These are phyloP conservation scores for Oncopeltus fasciatus DNA, from an alignment of 1,140 invertebrate genomes.

Conservation along the genomic window DNA sequence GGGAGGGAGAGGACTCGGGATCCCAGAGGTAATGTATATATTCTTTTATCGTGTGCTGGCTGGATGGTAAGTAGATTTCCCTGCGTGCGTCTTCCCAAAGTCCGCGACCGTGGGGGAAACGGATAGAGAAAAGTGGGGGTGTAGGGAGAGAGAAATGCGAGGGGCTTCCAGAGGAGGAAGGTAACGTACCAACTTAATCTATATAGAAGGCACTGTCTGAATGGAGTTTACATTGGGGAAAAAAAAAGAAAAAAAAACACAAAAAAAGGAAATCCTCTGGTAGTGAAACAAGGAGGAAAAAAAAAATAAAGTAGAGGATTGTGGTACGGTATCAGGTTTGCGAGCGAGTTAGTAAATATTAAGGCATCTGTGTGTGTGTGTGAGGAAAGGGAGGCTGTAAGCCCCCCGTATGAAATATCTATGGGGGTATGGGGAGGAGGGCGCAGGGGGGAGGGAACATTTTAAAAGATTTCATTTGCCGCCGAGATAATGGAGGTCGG, in stretches of 20 bases:
- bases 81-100: neutral
- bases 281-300: neutral
- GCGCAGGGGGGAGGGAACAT: neutral
- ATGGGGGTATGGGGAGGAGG: neutral
- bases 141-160: neutral
- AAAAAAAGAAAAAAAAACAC: neutral
- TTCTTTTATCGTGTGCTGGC: neutral
- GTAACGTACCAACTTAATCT: neutral
- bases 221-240: slow-evolving; percentile 4
- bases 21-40: neutral
- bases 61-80: slow-evolving; percentile 1
- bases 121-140: neutral
- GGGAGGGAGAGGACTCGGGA: neutral
- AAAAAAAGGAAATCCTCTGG: no score
- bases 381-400: neutral
- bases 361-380: neutral
- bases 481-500: slow-evolving; percentile 1
- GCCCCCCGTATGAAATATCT: slow-evolving; percentile 3
- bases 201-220: neutral
- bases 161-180: neutral
- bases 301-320: slow-evolving; percentile 2
- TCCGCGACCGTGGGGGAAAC: neutral
- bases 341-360: slow-evolving; percentile 2
- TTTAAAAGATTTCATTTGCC: slow-evolving; percentile 5
- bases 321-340: neutral